phyloP scores from a whole-genome alignment of 2,888 invertebrate species.

The Drosophila fulvimacula region DNA sequence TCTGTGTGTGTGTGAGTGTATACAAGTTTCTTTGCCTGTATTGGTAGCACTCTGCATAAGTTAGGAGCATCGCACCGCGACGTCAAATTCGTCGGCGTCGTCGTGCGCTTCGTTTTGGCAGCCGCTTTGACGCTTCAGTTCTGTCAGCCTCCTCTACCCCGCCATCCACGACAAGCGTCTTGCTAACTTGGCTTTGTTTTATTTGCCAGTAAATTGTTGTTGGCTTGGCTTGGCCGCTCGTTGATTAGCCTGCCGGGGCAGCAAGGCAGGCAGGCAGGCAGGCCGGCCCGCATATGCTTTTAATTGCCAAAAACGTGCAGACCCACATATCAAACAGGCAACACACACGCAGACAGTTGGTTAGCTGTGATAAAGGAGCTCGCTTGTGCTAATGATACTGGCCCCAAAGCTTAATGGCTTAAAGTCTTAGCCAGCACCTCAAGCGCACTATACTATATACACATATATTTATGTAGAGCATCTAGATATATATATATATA shows the following conservation, averaged over 20 bases:
- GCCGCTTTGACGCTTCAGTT: conserved; percentile 28
- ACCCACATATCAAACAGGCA: conserved; percentile 53
- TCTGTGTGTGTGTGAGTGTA: conserved; percentile 22
- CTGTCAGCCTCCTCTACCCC: not conserved
- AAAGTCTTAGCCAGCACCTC: conserved; percentile 46
- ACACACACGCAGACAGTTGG: conserved; percentile 2
- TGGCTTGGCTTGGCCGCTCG: conserved; percentile 59
- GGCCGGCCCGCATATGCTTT: conserved; percentile 72
- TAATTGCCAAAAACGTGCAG: conserved; percentile 67
- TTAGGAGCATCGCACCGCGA: conserved; percentile 49
- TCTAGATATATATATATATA: not conserved
- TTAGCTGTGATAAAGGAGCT: conserved; percentile 6
- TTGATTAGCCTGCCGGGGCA: conserved; percentile 63
- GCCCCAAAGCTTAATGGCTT: conserved; percentile 59
- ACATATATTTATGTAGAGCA: not conserved
- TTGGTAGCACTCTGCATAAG: conserved; percentile 58
- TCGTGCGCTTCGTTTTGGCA: conserved; percentile 56
- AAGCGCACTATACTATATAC: not conserved
- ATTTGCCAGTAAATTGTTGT: conserved; percentile 63
- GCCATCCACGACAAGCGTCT: not conserved
- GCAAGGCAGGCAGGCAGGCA: conserved; percentile 34
- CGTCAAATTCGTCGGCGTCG: conserved; percentile 51
- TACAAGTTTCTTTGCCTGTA: conserved; percentile 44
- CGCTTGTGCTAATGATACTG: conserved; percentile 41
- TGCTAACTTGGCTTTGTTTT: conserved; percentile 55